phyloP scores from a whole-genome alignment of 2,888 invertebrate species.

The Strigamia crassipes region DNA sequence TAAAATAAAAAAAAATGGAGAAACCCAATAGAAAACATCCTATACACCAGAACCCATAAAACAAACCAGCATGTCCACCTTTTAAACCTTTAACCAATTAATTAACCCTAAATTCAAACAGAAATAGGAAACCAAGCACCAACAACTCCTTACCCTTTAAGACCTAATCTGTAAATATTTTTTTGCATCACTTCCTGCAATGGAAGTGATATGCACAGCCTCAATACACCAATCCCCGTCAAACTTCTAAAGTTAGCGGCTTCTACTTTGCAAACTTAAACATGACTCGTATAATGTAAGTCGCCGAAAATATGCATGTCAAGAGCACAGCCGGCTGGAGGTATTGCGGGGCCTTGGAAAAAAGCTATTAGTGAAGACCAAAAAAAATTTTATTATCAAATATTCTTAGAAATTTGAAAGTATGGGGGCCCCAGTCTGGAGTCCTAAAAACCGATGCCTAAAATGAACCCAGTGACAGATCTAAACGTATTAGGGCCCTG shows the following conservation, averaged over 20 bases:
- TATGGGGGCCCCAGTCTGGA: too few species aligned
- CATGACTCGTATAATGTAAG: too few species aligned
- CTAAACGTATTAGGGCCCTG: too few species aligned
- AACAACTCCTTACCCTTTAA: neutral
- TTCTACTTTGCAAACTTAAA: too few species aligned
- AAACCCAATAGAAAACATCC: neutral
- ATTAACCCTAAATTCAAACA: neutral
- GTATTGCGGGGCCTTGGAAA: too few species aligned
- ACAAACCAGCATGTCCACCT: neutral
- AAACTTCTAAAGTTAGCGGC: neutral
- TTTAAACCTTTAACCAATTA: neutral
- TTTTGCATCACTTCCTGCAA: neutral
- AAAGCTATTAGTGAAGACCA: too few species aligned
- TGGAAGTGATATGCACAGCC: neutral
- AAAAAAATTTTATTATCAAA: too few species aligned
- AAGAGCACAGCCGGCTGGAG: too few species aligned
- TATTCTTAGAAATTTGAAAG: too few species aligned
- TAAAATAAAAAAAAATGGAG: neutral
- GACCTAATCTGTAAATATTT: constrained; percentile 12
- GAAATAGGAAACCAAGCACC: neutral
- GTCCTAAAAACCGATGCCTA: too few species aligned
- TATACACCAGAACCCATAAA: neutral
- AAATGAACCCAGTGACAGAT: too few species aligned
- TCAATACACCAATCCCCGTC: neutral
- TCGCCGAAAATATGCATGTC: too few species aligned